Evolutionary conservation across 2,888 invertebrate genomes (phyloP).

Genomic region (Teleiodes luculella): DNA sequence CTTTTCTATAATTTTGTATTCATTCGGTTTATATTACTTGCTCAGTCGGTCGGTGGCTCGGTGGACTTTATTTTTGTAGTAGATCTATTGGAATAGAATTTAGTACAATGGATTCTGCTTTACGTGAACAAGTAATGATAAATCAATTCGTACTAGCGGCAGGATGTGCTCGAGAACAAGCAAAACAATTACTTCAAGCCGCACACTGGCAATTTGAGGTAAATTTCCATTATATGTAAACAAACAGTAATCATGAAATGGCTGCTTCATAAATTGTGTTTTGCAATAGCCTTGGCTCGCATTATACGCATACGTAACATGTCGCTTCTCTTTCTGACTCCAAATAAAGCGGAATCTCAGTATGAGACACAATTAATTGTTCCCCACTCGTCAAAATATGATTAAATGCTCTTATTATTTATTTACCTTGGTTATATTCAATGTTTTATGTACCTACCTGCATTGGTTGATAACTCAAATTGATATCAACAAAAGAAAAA

Average conservation of each 20-base stretch:
- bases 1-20: constrained; percentile 30
- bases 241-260: constrained; percentile 81
- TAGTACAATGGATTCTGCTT: constrained; percentile 86
- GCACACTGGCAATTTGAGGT: constrained; percentile 98
- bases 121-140: constrained; percentile 97
- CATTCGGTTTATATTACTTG: constrained; percentile 49
- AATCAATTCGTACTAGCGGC: constrained; percentile 96
- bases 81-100: constrained; percentile 36
- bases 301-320: constrained; percentile 20
- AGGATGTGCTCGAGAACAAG: constrained; percentile 95
- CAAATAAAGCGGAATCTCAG: background rate
- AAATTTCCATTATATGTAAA: constrained; percentile 79
- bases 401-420: constrained; percentile 18
- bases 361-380: background rate
- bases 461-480: background rate
- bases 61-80: constrained; percentile 46
- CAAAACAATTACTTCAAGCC: constrained; percentile 93
- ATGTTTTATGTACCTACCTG: background rate
- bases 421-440: constrained; percentile 17
- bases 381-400: constrained; percentile 13
- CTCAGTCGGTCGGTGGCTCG: too few relatives aligned
- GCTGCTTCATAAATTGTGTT: constrained; percentile 70
- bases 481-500: constrained; percentile 39
- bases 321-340: constrained; percentile 25
- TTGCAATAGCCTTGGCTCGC: constrained; percentile 33